Conservation (phyloP, 2,797 vertebrate species). For the Phrynocephalus vlangalii region DNA sequence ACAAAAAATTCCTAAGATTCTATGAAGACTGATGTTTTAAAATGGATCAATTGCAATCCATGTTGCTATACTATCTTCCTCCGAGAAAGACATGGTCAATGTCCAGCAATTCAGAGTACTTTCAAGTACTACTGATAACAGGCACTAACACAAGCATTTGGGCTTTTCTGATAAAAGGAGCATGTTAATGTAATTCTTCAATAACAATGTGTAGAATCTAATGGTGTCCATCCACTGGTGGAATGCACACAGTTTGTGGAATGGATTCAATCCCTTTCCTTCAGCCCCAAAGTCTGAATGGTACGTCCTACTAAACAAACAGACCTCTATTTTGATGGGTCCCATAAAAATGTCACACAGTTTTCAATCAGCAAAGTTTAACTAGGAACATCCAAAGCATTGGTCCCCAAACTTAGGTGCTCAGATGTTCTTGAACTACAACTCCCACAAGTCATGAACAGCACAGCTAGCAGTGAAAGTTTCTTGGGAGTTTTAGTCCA, state of each 20-base stretch:
- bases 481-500: too few relatives aligned
- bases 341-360: neutral
- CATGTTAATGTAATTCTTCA: neutral
- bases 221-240: neutral
- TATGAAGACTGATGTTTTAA: slow-evolving; percentile 9
- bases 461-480: too few relatives aligned
- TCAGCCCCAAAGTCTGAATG: too few relatives aligned
- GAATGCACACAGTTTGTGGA: neutral
- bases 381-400: neutral
- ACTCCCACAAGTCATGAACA: too few relatives aligned
- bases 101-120: neutral
- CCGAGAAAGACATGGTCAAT: neutral
- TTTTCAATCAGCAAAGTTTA: neutral
- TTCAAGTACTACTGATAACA: neutral
- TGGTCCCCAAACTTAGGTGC: too few relatives aligned
- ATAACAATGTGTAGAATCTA: neutral
- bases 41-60: neutral
- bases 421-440: too few relatives aligned
- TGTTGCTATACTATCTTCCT: neutral
- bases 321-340: neutral
- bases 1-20: neutral
- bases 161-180: neutral
- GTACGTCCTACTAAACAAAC: neutral
- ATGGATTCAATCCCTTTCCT: neutral
- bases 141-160: neutral